phyloP scores from a whole-genome alignment of 2,888 invertebrate genomes.

The Agrotis puta region DNA sequence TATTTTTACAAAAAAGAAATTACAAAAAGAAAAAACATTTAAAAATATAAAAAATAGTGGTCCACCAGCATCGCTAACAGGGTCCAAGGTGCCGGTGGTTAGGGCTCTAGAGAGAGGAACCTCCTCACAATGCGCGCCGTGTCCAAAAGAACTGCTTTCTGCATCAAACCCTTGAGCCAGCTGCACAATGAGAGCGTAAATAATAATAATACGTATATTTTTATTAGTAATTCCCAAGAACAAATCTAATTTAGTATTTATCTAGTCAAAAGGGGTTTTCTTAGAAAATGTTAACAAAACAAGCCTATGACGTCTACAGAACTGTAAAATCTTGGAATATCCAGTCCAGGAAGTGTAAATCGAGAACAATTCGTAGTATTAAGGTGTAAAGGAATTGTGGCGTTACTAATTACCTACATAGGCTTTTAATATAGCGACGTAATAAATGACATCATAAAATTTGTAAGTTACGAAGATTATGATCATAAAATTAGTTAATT shows the following conservation, averaged over 20 bases:
- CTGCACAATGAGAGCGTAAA: too few relatives aligned
- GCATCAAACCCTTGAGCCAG: too few relatives aligned
- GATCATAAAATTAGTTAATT: conserved; percentile 12
- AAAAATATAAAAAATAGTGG: too few relatives aligned
- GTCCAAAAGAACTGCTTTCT: too few relatives aligned
- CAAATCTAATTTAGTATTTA: not conserved
- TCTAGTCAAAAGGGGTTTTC: conserved; percentile 14
- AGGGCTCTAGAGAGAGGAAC: too few relatives aligned
- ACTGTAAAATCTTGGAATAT: conserved; percentile 38
- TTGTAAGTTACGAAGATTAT: not conserved
- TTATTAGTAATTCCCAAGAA: conserved; percentile 15
- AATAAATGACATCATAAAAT: conserved; percentile 14
- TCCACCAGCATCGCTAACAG: too few relatives aligned
- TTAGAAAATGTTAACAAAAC: conserved; percentile 46
- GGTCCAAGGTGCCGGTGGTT: too few relatives aligned
- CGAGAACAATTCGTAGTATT: not conserved
- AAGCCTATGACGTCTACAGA: conserved; percentile 24
- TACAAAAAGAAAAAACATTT: too few relatives aligned
- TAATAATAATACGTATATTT: too few relatives aligned
- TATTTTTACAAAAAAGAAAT: too few relatives aligned
- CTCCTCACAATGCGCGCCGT: too few relatives aligned
- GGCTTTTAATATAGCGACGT: not conserved
- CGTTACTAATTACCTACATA: not conserved
- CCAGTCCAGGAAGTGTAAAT: conserved; percentile 44
- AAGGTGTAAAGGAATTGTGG: conserved; percentile 1